Conservation (phyloP, 2,113 vertebrate species). For the Protomyctophum bolini region DNA sequence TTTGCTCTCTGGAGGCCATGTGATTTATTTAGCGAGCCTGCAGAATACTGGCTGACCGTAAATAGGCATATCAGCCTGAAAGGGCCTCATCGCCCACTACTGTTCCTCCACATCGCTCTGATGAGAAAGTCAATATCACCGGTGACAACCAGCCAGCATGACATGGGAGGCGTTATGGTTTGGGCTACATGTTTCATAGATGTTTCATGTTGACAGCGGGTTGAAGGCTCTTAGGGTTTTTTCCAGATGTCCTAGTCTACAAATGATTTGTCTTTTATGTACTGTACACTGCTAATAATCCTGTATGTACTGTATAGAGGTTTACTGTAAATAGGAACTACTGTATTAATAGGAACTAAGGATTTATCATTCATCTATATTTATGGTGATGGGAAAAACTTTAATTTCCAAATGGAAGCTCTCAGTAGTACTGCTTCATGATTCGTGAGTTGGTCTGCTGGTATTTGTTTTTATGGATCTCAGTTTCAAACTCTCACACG, state of each 20-base stretch:
- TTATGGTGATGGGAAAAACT: too few relatives aligned
- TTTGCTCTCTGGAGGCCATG: slow-evolving; percentile 72
- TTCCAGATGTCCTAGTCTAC: not conserved
- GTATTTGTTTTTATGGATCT: not conserved
- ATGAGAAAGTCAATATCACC: slow-evolving; percentile 46
- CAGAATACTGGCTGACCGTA: slow-evolving; percentile 74
- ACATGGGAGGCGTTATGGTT: not conserved
- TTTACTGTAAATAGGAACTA: not conserved
- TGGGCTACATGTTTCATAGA: slow-evolving; percentile 2
- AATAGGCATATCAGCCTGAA: slow-evolving; percentile 70
- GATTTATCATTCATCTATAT: too few relatives aligned
- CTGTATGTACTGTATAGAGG: not conserved
- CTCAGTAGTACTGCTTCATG: too few relatives aligned
- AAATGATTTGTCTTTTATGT: not conserved
- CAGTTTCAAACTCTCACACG: not conserved
- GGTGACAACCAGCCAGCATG: slow-evolving; percentile 14
- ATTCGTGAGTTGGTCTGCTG: too few relatives aligned
- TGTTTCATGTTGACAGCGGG: slow-evolving; percentile 13
- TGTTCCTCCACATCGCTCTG: slow-evolving; percentile 43
- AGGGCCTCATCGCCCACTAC: slow-evolving; percentile 37
- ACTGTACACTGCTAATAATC: not conserved
- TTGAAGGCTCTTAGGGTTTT: not conserved
- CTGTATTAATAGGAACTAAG: too few relatives aligned
- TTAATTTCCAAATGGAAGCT: too few relatives aligned
- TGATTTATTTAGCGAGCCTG: slow-evolving; percentile 75